phyloP scores from a whole-genome alignment of 2,888 invertebrate genomes.

The Drymonia ruficornis region DNA sequence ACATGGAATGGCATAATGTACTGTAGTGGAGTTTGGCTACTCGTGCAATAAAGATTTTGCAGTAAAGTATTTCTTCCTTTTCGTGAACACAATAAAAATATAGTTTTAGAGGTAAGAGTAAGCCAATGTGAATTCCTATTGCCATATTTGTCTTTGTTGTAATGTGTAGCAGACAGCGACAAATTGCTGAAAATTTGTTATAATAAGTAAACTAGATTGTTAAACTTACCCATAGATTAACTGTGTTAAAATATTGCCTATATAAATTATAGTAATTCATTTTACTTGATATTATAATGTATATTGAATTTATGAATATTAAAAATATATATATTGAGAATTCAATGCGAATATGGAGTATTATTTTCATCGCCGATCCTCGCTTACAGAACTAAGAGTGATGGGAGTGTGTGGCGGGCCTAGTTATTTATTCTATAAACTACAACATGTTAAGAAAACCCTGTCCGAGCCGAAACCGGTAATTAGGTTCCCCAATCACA shows the following conservation, averaged over 20 bases:
- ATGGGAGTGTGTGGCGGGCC: too few relatives aligned
- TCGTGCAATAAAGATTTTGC: conserved; percentile 69
- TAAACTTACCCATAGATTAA: conserved; percentile 84
- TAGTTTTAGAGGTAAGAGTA: conserved; percentile 55
- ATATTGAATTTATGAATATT: conserved; percentile 85
- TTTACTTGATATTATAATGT: conserved; percentile 85
- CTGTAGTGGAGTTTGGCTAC: conserved; percentile 61
- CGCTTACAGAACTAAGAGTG: too few relatives aligned
- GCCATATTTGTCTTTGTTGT: conserved; percentile 78
- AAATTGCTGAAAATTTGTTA: conserved; percentile 68
- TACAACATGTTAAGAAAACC: too few relatives aligned
- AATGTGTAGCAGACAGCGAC: conserved; percentile 38
- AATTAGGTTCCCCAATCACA: too few relatives aligned
- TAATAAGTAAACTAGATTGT: conserved; percentile 79
- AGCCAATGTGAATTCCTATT: conserved; percentile 81
- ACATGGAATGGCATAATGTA: conserved; percentile 69
- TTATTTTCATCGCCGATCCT: too few relatives aligned
- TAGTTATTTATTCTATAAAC: too few relatives aligned
- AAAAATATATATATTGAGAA: conserved; percentile 84
- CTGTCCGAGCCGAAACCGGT: too few relatives aligned
- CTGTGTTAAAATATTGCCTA: conserved; percentile 85
- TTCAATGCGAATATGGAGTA: conserved; percentile 62
- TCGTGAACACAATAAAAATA: conserved; percentile 41
- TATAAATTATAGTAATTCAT: conserved; percentile 84
- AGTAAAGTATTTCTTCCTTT: conserved; percentile 65